Base-by-base conservation (phyloP, 2,113 vertebrate genomes). In the Gobius niger region DNA sequence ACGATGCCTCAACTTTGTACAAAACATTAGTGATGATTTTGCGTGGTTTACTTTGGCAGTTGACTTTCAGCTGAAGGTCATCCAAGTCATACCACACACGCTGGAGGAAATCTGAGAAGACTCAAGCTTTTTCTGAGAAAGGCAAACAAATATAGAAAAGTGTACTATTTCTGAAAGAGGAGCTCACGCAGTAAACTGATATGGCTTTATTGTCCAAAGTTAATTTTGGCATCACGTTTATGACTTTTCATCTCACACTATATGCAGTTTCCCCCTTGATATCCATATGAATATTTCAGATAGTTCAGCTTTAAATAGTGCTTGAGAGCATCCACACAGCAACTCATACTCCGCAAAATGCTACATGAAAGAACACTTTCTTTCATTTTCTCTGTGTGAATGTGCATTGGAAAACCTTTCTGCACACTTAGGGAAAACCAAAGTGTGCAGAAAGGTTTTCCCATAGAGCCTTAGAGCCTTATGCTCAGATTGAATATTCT, bases 271-370 rank as follows among this genome's bases (percentile, higher is more conserved):
- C 16, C 47, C 49, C 62, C 62, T 63, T 61, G 64, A 12, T 44
- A 57, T 52, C 47, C 59, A 46, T 63, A 64, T 83, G 8, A 51
- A 78, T 70, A 73, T 70, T 72, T 76, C 62, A 78, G 68, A 7
- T 47, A 51, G 52, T 15, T 12, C 44, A 51, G 69, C 61, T 65
- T 57, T 9, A 40, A 44, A 73, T 67, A 60, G 56, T 42, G 56
- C 56, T 15, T 15, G 56, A 9, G 56, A 15, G 11, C 1, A 59
- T 7, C 6, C 13, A 11, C 9, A 34, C 6, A 40, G 24, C 54
- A 2, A 46, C 10, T 6, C 44, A 46, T 46, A 46, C 10, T 9
- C 44, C 5, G 47, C 24, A 34, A 34, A 34, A 34, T 34, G 24
- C 1, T 14, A 60, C 56, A 41, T 41, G 34, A 14, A 60, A 5